Percentiles rank a stretch among this genome's conserved stretches.
Conservation (phyloP, 2,113 vertebrate genomes). For the Lucifuga dentata region DNA sequence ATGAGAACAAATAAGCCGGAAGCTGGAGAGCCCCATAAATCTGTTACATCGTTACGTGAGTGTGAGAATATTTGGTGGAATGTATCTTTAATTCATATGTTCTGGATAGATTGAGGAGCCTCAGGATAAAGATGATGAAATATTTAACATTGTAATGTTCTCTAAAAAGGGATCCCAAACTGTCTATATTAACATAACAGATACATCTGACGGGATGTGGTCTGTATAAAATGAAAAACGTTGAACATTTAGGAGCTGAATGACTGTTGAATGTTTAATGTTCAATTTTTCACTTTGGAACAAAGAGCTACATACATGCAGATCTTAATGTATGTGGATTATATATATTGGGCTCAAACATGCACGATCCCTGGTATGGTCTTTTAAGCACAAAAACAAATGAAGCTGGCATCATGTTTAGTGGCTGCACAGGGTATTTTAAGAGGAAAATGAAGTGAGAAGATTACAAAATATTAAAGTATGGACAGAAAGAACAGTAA, state of each 20-base stretch:
- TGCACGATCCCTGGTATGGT: no score
- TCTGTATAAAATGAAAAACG: neutral
- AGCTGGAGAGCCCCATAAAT: conserved; percentile 4
- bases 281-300: neutral
- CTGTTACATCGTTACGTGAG: neutral
- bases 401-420: no score
- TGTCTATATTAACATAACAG: neutral
- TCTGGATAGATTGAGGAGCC: conserved; percentile 23
- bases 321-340: no score
- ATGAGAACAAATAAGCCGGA: conserved; percentile 19
- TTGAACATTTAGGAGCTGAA: neutral
- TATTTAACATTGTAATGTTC: conserved; percentile 43
- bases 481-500: no score
- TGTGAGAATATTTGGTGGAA: conserved; percentile 28
- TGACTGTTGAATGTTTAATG: neutral
- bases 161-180: neutral
- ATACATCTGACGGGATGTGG: no score
- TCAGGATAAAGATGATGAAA: conserved; percentile 39
- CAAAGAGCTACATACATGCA: no score
- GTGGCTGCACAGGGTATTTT: no score
- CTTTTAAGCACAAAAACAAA: no score
- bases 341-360: no score
- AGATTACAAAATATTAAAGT: no score
- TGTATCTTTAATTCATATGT: conserved; percentile 51
- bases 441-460: no score